Percentiles rank a stretch among this genome's conserved stretches.
These are phyloP conservation scores for Pluvianellus socialis DNA, from an alignment of 2,113 vertebrate species.

Conservation along the genomic window DNA sequence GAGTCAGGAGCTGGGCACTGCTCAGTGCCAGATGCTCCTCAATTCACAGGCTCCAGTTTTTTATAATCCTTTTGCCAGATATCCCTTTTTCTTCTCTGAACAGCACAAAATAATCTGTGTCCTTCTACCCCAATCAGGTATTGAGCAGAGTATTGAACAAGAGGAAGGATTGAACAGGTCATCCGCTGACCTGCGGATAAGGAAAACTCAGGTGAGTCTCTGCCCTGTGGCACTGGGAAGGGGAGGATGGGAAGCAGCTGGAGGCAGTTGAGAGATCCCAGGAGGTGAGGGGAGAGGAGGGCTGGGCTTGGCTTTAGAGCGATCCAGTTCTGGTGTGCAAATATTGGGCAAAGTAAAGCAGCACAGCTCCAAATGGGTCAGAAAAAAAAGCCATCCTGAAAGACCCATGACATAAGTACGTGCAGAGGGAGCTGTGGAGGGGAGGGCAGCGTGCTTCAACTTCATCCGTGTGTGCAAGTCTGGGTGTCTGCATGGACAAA, in stretches of 20 bases:
- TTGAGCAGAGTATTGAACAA: slow-evolving; percentile 93
- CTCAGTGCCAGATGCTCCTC: not conserved
- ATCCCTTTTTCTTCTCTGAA: not conserved
- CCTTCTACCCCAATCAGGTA: slow-evolving; percentile 74
- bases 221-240: not conserved
- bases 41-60: not conserved
- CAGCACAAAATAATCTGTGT: not conserved
- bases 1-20: not conserved
- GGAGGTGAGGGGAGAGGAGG: not conserved
- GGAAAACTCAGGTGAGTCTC: slow-evolving; percentile 91
- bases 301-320: not conserved
- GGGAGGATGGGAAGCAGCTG: not conserved
- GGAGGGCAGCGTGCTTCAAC: fast-evolving
- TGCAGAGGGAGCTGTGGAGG: no score
- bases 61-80: not conserved
- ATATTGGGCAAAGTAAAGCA: not conserved
- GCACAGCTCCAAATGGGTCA: not conserved
- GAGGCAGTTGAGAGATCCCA: not conserved
- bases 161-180: slow-evolving; percentile 92
- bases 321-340: not conserved
- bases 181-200: slow-evolving; percentile 93
- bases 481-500: fast-evolving
- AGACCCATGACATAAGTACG: fast-evolving
- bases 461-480: not conserved
- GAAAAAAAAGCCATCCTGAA: not conserved